A percentile compares a stretch with the other conserved stretches of the same genome.
These are phyloP conservation scores for Anthophora plumipes DNA, from an alignment of 2,888 invertebrate genomes.

Conservation along the genomic window DNA sequence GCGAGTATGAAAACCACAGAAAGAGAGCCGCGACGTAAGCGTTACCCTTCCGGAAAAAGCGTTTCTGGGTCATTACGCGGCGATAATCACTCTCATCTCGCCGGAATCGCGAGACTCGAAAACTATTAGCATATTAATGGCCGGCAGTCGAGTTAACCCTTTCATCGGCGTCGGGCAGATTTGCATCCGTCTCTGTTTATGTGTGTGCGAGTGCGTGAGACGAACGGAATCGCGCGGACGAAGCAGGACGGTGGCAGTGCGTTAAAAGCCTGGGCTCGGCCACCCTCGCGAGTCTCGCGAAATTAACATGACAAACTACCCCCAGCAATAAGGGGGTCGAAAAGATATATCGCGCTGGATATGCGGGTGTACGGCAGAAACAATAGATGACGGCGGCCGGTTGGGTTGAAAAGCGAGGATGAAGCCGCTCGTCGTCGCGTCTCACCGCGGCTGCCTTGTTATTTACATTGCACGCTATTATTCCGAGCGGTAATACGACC, in stretches of 20 bases:
- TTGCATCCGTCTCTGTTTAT: slow-evolving; percentile 79
- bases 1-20: slow-evolving; percentile 57
- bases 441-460: slow-evolving; percentile 43
- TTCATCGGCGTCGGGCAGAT: slow-evolving; percentile 84
- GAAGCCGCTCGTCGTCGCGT: slow-evolving; percentile 47
- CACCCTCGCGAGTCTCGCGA: slow-evolving; percentile 82
- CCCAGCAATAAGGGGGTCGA: slow-evolving; percentile 84
- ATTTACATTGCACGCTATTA: slow-evolving; percentile 57
- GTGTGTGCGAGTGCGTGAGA: slow-evolving; percentile 56
- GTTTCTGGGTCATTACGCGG: slow-evolving; percentile 84
- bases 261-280: slow-evolving; percentile 82
- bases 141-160: slow-evolving; percentile 85
- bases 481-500: slow-evolving; percentile 27
- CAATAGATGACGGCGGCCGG: slow-evolving; percentile 78
- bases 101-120: slow-evolving; percentile 84
- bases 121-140: slow-evolving; percentile 85
- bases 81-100: slow-evolving; percentile 83
- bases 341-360: slow-evolving; percentile 83
- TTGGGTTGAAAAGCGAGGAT: slow-evolving; percentile 67
- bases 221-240: slow-evolving; percentile 62
- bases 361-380: slow-evolving; percentile 84
- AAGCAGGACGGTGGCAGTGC: slow-evolving; percentile 82
- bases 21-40: slow-evolving; percentile 33
- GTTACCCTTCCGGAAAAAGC: slow-evolving; percentile 84
- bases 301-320: slow-evolving; percentile 85